Percentiles rank a stretch among this genome's conserved stretches.
These are phyloP conservation scores for Danaus melanippus DNA, from an alignment of 1,140 invertebrate species.

Conservation along the genomic window DNA sequence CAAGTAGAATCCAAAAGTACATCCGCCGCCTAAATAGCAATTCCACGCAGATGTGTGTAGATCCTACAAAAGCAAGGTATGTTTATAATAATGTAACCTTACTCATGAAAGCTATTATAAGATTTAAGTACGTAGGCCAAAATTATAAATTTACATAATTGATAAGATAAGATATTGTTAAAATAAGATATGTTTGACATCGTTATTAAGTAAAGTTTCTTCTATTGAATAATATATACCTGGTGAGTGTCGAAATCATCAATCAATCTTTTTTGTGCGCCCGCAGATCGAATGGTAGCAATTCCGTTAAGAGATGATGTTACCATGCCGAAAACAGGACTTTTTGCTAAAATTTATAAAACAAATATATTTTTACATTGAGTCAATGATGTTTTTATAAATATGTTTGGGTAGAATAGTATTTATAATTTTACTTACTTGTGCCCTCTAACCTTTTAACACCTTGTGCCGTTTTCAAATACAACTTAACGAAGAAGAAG, in stretches of 20 bases:
- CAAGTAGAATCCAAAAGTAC: conserved; percentile 57
- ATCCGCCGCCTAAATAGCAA: conserved; percentile 47
- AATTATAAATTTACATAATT: too few species aligned
- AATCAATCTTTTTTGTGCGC: conserved; percentile 75
- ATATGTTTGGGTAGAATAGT: neutral
- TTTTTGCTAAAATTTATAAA: conserved; percentile 67
- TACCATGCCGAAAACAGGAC: conserved; percentile 86
- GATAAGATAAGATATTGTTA: too few species aligned
- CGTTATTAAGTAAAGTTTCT: too few species aligned
- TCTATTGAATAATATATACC: conserved; percentile 47
- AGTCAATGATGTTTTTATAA: neutral
- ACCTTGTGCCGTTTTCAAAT: conserved; percentile 86
- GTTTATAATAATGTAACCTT: neutral
- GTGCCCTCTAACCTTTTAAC: conserved; percentile 90
- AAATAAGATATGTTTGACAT: too few species aligned
- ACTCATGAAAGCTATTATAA: too few species aligned
- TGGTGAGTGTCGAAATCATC: conserved; percentile 78
- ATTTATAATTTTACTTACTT: conserved; percentile 67
- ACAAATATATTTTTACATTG: neutral
- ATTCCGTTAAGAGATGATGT: conserved; percentile 83
- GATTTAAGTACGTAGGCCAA: too few species aligned
- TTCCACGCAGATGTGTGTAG: conserved; percentile 61
- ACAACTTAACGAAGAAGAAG: conserved; percentile 80
- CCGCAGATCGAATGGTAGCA: conserved; percentile 81
- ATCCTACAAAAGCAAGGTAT: conserved; percentile 39